A percentile compares a stretch with the other conserved stretches of the same genome.
These are phyloP conservation scores for Aphelinus certus DNA, from an alignment of 1,140 invertebrate genomes.

Conservation along the genomic window DNA sequence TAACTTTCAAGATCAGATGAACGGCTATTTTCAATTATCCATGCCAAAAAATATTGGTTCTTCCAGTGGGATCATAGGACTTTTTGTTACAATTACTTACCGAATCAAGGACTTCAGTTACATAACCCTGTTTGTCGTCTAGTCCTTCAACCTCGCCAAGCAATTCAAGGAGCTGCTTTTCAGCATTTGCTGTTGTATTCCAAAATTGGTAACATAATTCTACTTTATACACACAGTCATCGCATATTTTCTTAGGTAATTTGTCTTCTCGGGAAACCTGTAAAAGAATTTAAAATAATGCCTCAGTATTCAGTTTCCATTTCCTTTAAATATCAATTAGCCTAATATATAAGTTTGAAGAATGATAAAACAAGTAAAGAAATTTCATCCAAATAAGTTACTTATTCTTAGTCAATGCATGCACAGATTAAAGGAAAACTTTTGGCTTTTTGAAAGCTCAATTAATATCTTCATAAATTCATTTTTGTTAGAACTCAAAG, in stretches of 20 bases:
- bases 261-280: slow-evolving; percentile 69
- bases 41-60: not conserved
- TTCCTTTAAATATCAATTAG: slow-evolving; percentile 5
- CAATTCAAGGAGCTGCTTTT: slow-evolving; percentile 70
- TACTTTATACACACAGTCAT: slow-evolving; percentile 70
- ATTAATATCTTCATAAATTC: too few relatives aligned
- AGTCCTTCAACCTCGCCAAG: slow-evolving; percentile 61
- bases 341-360: not conserved
- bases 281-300: slow-evolving; percentile 34
- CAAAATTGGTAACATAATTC: slow-evolving; percentile 71
- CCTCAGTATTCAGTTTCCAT: not conserved
- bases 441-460: too few relatives aligned
- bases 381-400: too few relatives aligned
- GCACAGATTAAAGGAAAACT: too few relatives aligned
- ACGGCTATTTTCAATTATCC: not conserved
- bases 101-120: slow-evolving; percentile 53
- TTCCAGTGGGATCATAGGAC: too few relatives aligned
- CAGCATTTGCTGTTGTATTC: slow-evolving; percentile 68
- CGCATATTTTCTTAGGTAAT: slow-evolving; percentile 72
- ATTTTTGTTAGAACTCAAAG: too few relatives aligned
- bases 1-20: not conserved
- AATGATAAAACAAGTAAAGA: slow-evolving; percentile 21
- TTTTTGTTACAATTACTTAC: slow-evolving; percentile 45
- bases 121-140: slow-evolving; percentile 61
- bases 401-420: too few relatives aligned